Evolutionary conservation across 2,113 vertebrate species (phyloP).

Genomic region (Dryoscopus gambensis): DNA sequence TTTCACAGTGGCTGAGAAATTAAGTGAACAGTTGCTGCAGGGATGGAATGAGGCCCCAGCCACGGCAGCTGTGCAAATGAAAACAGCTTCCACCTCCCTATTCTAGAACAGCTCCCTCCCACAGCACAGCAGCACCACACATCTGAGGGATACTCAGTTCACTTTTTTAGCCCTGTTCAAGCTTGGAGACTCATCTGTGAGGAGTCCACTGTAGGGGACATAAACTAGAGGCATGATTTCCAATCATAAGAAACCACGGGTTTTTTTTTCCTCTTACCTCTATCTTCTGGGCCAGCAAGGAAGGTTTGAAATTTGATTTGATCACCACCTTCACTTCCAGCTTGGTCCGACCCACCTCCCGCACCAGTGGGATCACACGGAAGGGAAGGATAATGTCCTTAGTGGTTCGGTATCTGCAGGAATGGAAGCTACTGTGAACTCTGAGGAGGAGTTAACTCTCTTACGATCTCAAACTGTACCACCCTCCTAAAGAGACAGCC

Average conservation of each 20-base stretch:
- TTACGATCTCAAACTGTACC: neutral
- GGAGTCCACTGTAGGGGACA: neutral
- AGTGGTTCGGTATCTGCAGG: slow-evolving; percentile 92
- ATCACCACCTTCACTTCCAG: slow-evolving; percentile 99
- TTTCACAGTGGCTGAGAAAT: neutral
- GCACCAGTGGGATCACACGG: slow-evolving; percentile 94
- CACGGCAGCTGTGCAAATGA: neutral
- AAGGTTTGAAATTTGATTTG: slow-evolving; percentile 99
- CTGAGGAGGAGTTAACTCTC: neutral
- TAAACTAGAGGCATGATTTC: neutral
- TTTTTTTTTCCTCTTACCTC: slow-evolving; percentile 77
- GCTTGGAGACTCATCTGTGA: neutral
- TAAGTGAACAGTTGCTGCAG: neutral
- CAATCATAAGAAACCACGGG: neutral
- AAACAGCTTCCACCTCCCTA: neutral
- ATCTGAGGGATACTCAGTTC: neutral
- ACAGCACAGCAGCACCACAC: neutral
- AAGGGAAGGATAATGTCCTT: slow-evolving; percentile 99
- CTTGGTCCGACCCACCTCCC: slow-evolving; percentile 97
- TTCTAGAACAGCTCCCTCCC: neutral
- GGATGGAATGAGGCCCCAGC: neutral
- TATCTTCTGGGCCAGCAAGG: slow-evolving; percentile 97
- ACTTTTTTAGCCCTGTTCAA: neutral
- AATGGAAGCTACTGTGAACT: neutral
- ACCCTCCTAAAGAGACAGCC: neutral